Conservation (phyloP, 2,113 vertebrate species). For the Chloroceryle aenea region DNA sequence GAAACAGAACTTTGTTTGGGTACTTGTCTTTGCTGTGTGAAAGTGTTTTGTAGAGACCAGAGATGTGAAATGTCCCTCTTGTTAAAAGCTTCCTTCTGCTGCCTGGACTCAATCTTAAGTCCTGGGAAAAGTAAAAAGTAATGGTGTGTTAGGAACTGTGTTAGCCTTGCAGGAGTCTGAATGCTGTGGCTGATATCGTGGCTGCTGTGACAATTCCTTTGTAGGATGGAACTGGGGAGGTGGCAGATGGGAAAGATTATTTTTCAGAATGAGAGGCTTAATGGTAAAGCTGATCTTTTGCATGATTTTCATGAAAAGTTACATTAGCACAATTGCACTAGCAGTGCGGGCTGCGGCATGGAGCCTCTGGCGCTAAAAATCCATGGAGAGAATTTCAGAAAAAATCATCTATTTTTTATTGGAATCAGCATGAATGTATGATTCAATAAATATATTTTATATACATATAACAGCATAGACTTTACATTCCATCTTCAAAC, state of each 20-base stretch:
- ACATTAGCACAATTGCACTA: rapidly evolving
- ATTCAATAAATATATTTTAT: conserved; percentile 98
- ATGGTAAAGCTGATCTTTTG: not conserved
- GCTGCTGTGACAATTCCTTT: not conserved
- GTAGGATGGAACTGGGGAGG: not conserved
- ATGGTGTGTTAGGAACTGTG: not conserved
- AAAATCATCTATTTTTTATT: conserved; percentile 86
- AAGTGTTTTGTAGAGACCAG: not conserved
- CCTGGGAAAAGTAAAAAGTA: not conserved
- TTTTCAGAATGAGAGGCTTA: not conserved
- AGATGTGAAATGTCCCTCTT: not conserved
- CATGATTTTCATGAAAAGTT: not conserved
- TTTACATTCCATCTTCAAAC: conserved; percentile 92
- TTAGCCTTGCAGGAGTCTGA: not conserved
- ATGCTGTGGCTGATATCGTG: not conserved
- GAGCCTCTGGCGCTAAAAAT: not conserved
- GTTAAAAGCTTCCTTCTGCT: not conserved
- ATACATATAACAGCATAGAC: conserved; percentile 95
- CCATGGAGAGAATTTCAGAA: conserved; percentile 87
- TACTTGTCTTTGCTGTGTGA: not conserved
- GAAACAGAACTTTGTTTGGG: not conserved
- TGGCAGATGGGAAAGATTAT: not conserved
- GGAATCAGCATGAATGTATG: conserved; percentile 93
- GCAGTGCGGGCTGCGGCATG: not conserved
- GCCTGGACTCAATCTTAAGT: not conserved